These are phyloP conservation scores for Lasioglossum villosulum DNA, from an alignment of 2,888 invertebrate species.

Conservation along the genomic window DNA sequence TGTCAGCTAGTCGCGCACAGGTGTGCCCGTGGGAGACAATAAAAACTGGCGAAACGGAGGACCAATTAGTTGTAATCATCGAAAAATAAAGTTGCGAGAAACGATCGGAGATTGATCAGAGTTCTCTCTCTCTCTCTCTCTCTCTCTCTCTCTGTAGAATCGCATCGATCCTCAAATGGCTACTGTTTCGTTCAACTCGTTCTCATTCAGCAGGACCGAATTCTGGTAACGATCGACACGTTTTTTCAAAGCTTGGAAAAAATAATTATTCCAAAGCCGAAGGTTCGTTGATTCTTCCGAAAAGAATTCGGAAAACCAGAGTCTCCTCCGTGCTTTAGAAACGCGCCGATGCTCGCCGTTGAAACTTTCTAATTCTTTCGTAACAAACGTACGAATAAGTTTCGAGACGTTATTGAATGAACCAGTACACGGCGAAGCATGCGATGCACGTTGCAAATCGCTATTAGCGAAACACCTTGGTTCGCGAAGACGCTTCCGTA, in stretches of 20 bases:
- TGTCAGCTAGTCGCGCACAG: conserved; percentile 22
- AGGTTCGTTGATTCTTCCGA: neutral
- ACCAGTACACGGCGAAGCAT: neutral
- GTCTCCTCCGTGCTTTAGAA: neutral
- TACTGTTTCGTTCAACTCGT: neutral
- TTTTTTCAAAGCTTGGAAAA: neutral
- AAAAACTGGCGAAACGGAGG: neutral
- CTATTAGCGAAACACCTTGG: conserved; percentile 20
- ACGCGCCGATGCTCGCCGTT: neutral
- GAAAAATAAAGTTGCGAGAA: neutral
- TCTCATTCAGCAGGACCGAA: neutral
- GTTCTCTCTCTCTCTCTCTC: neutral
- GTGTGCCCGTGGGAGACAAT: conserved; percentile 16
- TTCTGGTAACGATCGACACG: too few relatives aligned
- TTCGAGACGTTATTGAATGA: conserved; percentile 1
- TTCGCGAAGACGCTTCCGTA: conserved; percentile 33
- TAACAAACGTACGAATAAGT: neutral
- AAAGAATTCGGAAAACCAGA: neutral
- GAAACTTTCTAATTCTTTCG: conserved; percentile 9
- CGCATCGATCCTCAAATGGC: neutral
- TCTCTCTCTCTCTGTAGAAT: neutral
- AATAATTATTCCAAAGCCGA: neutral
- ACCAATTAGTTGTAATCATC: conserved; percentile 20
- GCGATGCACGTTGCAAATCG: conserved; percentile 17
- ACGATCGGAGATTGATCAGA: neutral